These are phyloP conservation scores for Accipiter virgatus DNA, from an alignment of 2,113 vertebrate species.

Conservation along the genomic window DNA sequence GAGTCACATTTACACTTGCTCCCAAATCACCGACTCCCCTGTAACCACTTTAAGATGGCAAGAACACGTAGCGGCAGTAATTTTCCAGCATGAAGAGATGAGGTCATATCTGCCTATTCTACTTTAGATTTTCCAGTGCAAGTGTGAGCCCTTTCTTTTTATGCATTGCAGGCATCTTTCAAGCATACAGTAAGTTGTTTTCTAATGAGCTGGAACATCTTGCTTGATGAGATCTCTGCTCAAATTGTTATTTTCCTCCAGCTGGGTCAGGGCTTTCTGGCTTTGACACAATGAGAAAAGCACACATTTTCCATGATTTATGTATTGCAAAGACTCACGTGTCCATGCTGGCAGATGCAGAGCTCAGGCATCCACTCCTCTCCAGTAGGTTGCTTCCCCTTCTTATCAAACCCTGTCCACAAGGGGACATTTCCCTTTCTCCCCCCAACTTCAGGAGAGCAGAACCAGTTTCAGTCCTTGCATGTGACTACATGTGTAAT, in stretches of 20 bases:
- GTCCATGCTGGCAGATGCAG: not conserved
- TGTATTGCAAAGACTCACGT: not conserved
- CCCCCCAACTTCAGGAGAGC: not conserved
- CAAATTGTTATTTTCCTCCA: conserved; percentile 25
- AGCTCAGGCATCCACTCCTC: not conserved
- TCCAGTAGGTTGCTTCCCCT: not conserved
- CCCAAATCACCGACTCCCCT: not conserved
- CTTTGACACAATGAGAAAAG: not conserved
- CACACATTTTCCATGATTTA: not conserved
- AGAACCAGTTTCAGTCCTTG: not conserved
- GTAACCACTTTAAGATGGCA: not conserved
- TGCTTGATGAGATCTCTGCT: conserved; percentile 18
- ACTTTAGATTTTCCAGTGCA: conserved; percentile 5
- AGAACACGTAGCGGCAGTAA: not conserved
- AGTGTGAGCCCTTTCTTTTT: not conserved
- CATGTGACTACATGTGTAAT: fast-evolving
- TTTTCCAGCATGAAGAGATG: conserved; percentile 7
- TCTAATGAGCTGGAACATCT: conserved; percentile 28
- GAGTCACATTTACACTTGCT: not conserved
- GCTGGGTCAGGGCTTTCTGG: conserved; percentile 39
- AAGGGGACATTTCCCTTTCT: not conserved
- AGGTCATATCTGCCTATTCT: conserved; percentile 17
- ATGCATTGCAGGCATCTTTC: not conserved
- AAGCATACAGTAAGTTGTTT: not conserved
- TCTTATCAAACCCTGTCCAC: not conserved